phyloP scores from a whole-genome alignment of 2,797 vertebrate genomes.

The Platalea minor region DNA sequence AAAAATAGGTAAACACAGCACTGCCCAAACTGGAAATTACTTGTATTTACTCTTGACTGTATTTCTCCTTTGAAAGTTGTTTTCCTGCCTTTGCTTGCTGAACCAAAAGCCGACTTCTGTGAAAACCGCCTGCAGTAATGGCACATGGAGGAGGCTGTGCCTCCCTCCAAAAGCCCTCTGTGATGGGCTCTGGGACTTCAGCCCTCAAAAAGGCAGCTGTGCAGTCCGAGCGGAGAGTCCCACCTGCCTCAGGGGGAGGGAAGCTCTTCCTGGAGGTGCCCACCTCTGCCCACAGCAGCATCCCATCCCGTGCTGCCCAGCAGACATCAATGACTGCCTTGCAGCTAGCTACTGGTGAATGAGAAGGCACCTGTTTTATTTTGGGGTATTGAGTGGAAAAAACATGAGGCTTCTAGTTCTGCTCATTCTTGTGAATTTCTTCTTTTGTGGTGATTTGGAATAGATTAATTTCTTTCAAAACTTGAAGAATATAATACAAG shows the following conservation, averaged over 20 bases:
- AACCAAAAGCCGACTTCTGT: not conserved
- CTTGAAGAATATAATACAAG: not conserved
- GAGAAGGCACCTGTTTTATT: not conserved
- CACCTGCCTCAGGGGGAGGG: no score
- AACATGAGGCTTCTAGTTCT: not conserved
- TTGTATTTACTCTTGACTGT: not conserved
- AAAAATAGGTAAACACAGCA: not conserved
- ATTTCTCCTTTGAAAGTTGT: not conserved
- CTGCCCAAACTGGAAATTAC: not conserved
- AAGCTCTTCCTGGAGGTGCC: not conserved
- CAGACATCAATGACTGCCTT: not conserved
- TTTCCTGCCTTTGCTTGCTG: not conserved
- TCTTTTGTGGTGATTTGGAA: not conserved
- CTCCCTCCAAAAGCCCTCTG: not conserved
- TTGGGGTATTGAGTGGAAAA: not conserved
- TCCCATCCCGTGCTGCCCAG: fast-evolving
- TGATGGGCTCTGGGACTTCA: not conserved
- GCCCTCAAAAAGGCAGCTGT: fast-evolving
- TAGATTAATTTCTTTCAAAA: not conserved
- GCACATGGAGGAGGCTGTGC: not conserved
- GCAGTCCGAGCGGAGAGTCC: fast-evolving
- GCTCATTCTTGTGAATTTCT: not conserved
- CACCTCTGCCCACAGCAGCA: not conserved
- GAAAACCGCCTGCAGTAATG: not conserved
- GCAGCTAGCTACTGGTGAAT: not conserved